Base-by-base conservation (phyloP, 1,140 invertebrate genomes). In the Diprion similis region DNA sequence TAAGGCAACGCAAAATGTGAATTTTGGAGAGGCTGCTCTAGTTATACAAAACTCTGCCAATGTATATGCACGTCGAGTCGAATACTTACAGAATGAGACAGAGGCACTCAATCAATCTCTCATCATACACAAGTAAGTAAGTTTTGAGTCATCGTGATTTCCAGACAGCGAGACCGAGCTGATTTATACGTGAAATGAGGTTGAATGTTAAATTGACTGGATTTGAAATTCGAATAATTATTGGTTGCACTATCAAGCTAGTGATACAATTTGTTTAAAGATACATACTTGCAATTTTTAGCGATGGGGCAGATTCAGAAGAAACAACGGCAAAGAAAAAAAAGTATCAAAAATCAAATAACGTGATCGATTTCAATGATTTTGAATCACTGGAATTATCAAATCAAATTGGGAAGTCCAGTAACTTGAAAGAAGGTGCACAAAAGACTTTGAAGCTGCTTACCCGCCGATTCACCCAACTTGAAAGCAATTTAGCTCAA, bases 41-140 rank as follows among this genome's bases (percentile, higher is more conserved):
- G 78, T 88, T 10, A 45, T 88, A 13, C 84, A 87, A 77, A 87
- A 86, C 75, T 86, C 84, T 13, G 80, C 79, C 0, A 82, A 85
- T 73, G 80, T 84, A 10, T 88, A 86, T 70, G 81, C 78, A 0
- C 79, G 80, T 18, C 77, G 84, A 77, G 72, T 88, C 0, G 86
- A 88, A 73, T 78, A 75, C 77, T 65, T 87, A 1, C 79, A 80
- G 68, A 72, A 77, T 18, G 82, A 86, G 69, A 77, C 79, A 7
- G 71, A 72, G 66, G 46, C 71, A 45, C 72, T 84, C 0, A 81
- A 67, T 70, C 51, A 83, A 66, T 77, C 72, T 64, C 77, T 82
- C 8, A 24, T 73, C 8, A 59, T 71, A 37, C 74, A 77, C 13
- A 78, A 85, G 85, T 87, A 78, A 78, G 77, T 80, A 74, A 13